Conservation (phyloP, 2,113 vertebrate species). For the Platichthys flesus region DNA sequence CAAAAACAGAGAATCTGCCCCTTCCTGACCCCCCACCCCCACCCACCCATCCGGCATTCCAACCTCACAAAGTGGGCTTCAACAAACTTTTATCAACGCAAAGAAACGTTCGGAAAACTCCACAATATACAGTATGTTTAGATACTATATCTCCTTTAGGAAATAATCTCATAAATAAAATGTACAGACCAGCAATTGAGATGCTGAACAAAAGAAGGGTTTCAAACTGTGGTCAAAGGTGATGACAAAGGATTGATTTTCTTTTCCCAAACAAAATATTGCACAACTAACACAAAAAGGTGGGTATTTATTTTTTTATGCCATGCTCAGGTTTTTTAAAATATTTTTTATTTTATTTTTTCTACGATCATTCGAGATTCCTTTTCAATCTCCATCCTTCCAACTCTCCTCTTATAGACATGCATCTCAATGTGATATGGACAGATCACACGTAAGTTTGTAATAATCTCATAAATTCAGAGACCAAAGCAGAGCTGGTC, state of each 20-base stretch:
- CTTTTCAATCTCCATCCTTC: conserved; percentile 21
- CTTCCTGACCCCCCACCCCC: conserved; percentile 23
- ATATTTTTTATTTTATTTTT: conserved; percentile 35
- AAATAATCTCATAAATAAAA: conserved; percentile 87
- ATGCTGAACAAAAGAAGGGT: conserved; percentile 61
- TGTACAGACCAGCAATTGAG: conserved; percentile 80
- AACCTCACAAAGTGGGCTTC: conserved; percentile 57
- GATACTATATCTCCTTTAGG: conserved; percentile 71
- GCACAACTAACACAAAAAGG: conserved; percentile 86
- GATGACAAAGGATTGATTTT: conserved; percentile 67
- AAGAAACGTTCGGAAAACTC: conserved; percentile 74
- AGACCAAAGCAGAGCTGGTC: conserved; percentile 45
- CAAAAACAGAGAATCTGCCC: conserved; percentile 68
- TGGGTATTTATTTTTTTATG: conserved; percentile 51
- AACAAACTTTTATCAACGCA: conserved; percentile 80
- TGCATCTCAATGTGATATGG: conserved; percentile 43
- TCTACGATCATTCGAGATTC: conserved; percentile 10
- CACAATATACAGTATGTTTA: conserved; percentile 80
- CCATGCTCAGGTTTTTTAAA: conserved; percentile 67
- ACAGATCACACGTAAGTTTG: conserved; percentile 46
- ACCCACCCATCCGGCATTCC: conserved; percentile 3
- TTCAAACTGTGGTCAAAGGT: conserved; percentile 71
- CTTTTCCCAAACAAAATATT: conserved; percentile 79
- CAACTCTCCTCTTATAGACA: conserved; percentile 53
- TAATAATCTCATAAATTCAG: conserved; percentile 57